These are phyloP conservation scores for Abrostola tripartita DNA, from an alignment of 2,888 invertebrate species.

Conservation along the genomic window DNA sequence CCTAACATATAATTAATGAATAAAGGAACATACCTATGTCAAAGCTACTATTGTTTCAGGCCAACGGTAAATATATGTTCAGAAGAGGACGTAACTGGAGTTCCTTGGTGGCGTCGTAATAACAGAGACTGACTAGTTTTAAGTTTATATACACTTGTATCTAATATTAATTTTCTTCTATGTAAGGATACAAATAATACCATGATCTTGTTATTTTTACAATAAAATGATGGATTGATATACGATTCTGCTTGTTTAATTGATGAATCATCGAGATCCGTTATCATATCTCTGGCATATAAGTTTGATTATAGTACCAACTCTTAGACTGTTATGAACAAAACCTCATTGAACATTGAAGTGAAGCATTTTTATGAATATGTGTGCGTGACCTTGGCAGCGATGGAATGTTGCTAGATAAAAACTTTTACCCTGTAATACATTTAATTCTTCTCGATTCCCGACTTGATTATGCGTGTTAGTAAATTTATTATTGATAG, in stretches of 20 bases:
- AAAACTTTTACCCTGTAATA: no score
- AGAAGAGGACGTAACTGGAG: conserved; percentile 81
- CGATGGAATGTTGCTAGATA: no score
- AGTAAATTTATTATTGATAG: no score
- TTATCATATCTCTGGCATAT: neutral
- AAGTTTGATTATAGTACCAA: no score
- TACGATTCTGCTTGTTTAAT: neutral
- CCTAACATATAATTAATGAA: no score
- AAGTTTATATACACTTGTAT: conserved; percentile 63
- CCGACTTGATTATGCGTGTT: no score
- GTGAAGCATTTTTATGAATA: no score
- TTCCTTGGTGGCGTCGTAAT: conserved; percentile 86
- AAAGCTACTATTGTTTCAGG: conserved; percentile 60
- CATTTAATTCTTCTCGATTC: no score
- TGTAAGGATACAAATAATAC: conserved; percentile 56
- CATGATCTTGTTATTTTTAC: conserved; percentile 64
- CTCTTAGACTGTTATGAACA: no score
- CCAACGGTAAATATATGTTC: conserved; percentile 73
- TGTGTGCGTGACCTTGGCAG: no score
- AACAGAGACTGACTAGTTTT: conserved; percentile 84
- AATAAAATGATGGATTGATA: conserved; percentile 55
- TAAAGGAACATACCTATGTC: no score
- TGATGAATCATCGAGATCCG: neutral
- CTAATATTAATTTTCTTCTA: conserved; percentile 53
- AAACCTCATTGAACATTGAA: no score